Percentiles rank a stretch among this genome's conserved stretches.
Evolutionary conservation across 2,888 invertebrate genomes (phyloP).

Genomic region (Netelia inedita): DNA sequence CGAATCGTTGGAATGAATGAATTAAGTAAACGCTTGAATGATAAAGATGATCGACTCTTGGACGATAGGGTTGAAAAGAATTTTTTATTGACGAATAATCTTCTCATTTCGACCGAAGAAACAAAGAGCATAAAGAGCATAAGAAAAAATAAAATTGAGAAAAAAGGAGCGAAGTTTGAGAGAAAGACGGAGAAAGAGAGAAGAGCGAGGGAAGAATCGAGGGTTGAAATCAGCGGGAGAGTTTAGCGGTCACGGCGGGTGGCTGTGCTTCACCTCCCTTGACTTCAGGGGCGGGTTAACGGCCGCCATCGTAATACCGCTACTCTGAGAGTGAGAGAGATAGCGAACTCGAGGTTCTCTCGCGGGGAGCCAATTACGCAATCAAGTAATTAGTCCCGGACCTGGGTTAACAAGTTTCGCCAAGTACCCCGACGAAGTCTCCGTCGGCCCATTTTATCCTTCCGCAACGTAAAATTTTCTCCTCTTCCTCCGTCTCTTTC

Average conservation of each 20-base stretch:
- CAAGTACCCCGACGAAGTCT: slow-evolving; percentile 69
- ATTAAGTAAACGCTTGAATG: background rate
- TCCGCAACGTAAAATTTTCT: slow-evolving; percentile 64
- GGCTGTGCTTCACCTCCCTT: slow-evolving; percentile 60
- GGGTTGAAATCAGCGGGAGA: slow-evolving; percentile 78
- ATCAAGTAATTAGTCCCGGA: slow-evolving; percentile 84
- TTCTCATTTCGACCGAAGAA: slow-evolving; percentile 1
- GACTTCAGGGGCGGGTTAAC: slow-evolving; percentile 64
- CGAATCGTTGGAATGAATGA: background rate
- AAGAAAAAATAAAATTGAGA: background rate
- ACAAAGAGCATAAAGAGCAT: background rate
- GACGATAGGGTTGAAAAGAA: no score
- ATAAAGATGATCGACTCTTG: background rate
- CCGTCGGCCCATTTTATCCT: slow-evolving; percentile 71
- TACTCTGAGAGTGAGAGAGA: background rate
- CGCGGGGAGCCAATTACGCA: slow-evolving; percentile 82
- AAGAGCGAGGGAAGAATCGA: slow-evolving; percentile 62
- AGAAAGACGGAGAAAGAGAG: slow-evolving; percentile 22
- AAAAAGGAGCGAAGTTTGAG: slow-evolving; percentile 17
- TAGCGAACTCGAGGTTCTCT: slow-evolving; percentile 42
- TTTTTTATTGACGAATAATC: background rate
- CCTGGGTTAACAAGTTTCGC: slow-evolving; percentile 80
- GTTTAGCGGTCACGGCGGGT: slow-evolving; percentile 76
- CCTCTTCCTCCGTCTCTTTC: slow-evolving; percentile 28
- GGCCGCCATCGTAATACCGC: slow-evolving; percentile 57